These are phyloP conservation scores for Papilio polytes DNA, from an alignment of 1,140 invertebrate species.

Conservation along the genomic window DNA sequence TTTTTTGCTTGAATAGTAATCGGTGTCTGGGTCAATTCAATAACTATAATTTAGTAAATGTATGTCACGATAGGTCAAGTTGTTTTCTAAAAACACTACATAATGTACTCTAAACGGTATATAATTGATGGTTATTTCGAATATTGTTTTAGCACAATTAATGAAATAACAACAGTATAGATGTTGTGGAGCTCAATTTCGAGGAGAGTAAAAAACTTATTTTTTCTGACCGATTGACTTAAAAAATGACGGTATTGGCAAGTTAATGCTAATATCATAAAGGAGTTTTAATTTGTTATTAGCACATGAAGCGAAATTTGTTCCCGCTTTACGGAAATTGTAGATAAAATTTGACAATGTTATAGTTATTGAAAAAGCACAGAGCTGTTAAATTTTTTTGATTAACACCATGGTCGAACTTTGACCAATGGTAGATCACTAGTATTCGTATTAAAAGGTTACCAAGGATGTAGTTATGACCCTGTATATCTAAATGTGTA, in stretches of 20 bases:
- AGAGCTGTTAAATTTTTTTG: no score
- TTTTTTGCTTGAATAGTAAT: conserved; percentile 24
- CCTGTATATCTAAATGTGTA: background rate
- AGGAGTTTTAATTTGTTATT: no score
- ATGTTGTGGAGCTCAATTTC: background rate
- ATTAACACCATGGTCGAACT: no score
- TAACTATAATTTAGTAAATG: conserved; percentile 32
- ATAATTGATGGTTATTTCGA: conserved; percentile 19
- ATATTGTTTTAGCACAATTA: conserved; percentile 6
- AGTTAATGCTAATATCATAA: no score
- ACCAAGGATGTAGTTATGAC: no score
- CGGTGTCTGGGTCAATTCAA: conserved; percentile 36
- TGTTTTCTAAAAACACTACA: conserved; percentile 34
- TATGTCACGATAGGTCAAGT: conserved; percentile 36
- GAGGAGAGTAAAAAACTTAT: background rate
- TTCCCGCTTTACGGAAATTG: no score
- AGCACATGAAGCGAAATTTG: no score
- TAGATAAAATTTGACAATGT: no score
- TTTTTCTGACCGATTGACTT: background rate
- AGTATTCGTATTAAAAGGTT: no score
- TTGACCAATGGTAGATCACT: no score
- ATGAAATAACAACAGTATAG: background rate
- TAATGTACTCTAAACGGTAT: conserved; percentile 31
- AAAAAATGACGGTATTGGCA: background rate
- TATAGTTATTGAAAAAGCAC: no score